phyloP scores from a whole-genome alignment of 2,888 invertebrate genomes.

The Aquatica leii region DNA sequence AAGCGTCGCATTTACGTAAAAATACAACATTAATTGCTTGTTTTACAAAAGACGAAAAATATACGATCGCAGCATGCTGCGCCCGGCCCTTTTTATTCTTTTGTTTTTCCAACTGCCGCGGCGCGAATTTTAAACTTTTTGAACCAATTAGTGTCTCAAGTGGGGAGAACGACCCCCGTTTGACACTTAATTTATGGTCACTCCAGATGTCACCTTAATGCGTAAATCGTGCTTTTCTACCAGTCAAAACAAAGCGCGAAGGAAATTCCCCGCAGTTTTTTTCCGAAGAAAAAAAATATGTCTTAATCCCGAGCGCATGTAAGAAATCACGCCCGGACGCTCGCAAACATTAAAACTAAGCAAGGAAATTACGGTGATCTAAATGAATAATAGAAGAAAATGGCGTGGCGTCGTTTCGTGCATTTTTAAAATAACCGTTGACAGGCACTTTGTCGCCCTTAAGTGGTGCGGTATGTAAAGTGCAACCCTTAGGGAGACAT shows the following conservation, averaged over 20 bases:
- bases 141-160: neutral
- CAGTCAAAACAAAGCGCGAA: conserved; percentile 31
- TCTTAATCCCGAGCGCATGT: conserved; percentile 15
- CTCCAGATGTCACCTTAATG: conserved; percentile 42
- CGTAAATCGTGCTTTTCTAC: conserved; percentile 38
- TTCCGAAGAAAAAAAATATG: no score
- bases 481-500: conserved; percentile 21
- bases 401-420: conserved; percentile 7
- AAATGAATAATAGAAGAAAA: neutral
- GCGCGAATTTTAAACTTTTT: neutral
- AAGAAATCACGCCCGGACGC: conserved; percentile 18
- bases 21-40: conserved; percentile 25
- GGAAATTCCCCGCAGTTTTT: conserved; percentile 9
- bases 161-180: neutral
- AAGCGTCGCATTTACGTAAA: conserved; percentile 18
- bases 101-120: neutral
- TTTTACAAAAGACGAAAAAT: conserved; percentile 22
- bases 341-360: neutral
- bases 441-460: conserved; percentile 41
- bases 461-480: conserved; percentile 32
- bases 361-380: no score
- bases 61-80: conserved; percentile 1
- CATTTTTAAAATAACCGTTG: conserved; percentile 40
- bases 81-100: neutral
- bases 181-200: conserved; percentile 32